Conservation (phyloP, 2,888 invertebrate species). For the Apamea crenata region DNA sequence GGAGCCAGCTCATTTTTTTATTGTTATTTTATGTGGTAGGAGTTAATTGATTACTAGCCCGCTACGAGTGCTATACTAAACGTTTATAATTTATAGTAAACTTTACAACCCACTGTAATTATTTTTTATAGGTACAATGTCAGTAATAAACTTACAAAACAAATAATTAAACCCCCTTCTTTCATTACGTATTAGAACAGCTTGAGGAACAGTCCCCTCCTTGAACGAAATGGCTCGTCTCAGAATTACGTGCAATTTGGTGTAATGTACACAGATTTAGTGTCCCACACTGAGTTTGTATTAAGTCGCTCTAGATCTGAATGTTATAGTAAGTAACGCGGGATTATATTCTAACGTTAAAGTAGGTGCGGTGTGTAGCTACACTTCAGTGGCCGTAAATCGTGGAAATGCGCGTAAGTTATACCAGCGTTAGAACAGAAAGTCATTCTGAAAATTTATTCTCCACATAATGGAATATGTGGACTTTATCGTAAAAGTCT, state of each 20-base stretch:
- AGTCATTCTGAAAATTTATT: conserved; percentile 58
- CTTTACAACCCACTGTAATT: conserved; percentile 42
- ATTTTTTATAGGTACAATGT: conserved; percentile 31
- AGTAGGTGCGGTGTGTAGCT: conserved; percentile 48
- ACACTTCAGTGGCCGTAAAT: conserved; percentile 65
- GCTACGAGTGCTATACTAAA: conserved; percentile 17
- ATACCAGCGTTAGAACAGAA: conserved; percentile 48
- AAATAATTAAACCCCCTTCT: conserved; percentile 54
- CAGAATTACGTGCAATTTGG: conserved; percentile 56
- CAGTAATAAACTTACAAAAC: conserved; percentile 51
- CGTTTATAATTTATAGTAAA: conserved; percentile 39
- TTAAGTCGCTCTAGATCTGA: conserved; percentile 66
- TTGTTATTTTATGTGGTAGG: conserved; percentile 29
- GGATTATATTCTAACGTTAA: conserved; percentile 62
- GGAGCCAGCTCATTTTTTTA: conserved; percentile 26
- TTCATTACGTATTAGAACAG: conserved; percentile 49
- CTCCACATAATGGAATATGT: conserved; percentile 47
- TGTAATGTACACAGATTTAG: conserved; percentile 60
- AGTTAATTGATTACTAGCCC: conserved; percentile 33
- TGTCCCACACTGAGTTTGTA: conserved; percentile 52
- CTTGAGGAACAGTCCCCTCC: conserved; percentile 42
- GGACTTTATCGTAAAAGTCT: conserved; percentile 42
- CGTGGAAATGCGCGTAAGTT: conserved; percentile 59
- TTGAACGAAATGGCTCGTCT: conserved; percentile 48
- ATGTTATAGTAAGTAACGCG: conserved; percentile 63